Evolutionary conservation across 2,113 vertebrate species (phyloP).

Genomic region (Malurus alboscapulatus): DNA sequence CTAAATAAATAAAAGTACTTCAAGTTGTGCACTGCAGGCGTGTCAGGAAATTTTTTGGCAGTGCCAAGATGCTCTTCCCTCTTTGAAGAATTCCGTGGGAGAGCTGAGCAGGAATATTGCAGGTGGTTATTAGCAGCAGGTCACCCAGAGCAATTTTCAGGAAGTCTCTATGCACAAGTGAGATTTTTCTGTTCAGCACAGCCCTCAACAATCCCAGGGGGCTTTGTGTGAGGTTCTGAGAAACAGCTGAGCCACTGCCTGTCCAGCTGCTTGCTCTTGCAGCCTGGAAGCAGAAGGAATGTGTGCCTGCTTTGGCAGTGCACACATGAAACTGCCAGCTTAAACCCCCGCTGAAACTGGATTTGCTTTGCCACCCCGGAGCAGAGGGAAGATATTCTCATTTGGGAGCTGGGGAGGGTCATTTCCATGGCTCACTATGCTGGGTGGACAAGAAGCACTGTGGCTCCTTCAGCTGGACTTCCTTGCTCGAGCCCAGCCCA

Average conservation of each 20-base stretch:
- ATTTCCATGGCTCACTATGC: fast-evolving
- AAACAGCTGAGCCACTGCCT: background rate
- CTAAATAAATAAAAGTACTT: constrained; percentile 39
- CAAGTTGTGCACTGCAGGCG: background rate
- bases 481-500: fast-evolving
- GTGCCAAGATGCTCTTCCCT: background rate
- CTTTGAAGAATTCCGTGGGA: background rate
- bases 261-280: background rate
- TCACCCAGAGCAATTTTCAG: background rate
- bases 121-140: background rate
- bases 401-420: background rate
- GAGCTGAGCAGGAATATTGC: background rate
- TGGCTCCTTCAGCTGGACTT: background rate
- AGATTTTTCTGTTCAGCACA: background rate
- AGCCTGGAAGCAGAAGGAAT: background rate
- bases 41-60: background rate
- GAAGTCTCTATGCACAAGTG: background rate
- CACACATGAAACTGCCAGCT: fast-evolving
- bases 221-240: background rate
- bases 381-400: background rate
- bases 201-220: background rate
- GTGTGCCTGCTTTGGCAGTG: fast-evolving
- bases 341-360: background rate
- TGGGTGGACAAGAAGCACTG: background rate
- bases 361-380: background rate